Evolutionary conservation across 2,888 invertebrate species (phyloP).

Genomic region (Stenichneumon culpator): DNA sequence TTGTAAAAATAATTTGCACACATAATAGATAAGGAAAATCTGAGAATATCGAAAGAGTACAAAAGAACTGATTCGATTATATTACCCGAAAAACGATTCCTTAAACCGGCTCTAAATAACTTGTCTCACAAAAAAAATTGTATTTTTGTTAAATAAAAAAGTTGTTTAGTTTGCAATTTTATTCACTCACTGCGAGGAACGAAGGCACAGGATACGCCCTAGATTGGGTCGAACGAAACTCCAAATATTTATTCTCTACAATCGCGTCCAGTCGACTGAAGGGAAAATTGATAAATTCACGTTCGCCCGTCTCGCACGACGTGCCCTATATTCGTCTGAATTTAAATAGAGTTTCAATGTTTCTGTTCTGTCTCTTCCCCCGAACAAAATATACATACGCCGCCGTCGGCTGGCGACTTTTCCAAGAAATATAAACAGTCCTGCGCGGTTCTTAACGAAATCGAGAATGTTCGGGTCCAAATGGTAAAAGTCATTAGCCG

Average conservation of each 20-base stretch:
- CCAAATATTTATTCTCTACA: background rate
- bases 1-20: background rate
- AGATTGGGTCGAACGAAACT: slow-evolving; percentile 10
- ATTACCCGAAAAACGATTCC: background rate
- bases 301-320: background rate
- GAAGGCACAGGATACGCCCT: background rate
- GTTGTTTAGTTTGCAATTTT: background rate
- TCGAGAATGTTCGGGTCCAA: slow-evolving; percentile 16
- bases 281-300: slow-evolving; percentile 20
- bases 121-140: background rate
- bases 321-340: slow-evolving; percentile 2
- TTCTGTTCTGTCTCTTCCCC: background rate
- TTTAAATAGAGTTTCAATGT: background rate
- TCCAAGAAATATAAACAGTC: background rate
- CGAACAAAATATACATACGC: background rate
- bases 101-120: background rate
- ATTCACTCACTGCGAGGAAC: background rate
- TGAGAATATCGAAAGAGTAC: background rate
- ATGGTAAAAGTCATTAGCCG: slow-evolving; percentile 45
- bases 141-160: background rate
- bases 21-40: background rate
- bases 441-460: slow-evolving; percentile 1
- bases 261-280: background rate
- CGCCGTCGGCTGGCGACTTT: background rate
- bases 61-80: background rate